A percentile compares a stretch with the other conserved stretches of the same genome.
Conservation (phyloP, 2,113 vertebrate genomes). For the Coryphaenoides rupestris region DNA sequence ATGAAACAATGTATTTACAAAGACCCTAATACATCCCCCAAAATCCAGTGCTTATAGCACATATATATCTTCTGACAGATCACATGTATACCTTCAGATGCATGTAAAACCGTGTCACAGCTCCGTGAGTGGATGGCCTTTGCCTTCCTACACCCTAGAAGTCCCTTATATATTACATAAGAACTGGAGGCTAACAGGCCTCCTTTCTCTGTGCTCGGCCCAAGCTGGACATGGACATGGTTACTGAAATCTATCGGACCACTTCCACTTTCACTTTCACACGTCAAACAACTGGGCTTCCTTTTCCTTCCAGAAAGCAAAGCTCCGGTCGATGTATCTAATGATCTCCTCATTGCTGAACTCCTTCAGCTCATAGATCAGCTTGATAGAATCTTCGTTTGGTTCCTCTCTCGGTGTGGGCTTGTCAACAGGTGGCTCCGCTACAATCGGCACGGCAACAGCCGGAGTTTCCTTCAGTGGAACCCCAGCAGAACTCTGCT, state of each 20-base stretch:
- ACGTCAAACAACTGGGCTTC: conserved; percentile 90
- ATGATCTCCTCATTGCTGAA: conserved; percentile 94
- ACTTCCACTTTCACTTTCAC: conserved; percentile 62
- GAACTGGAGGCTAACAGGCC: conserved; percentile 29
- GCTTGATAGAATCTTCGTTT: conserved; percentile 74
- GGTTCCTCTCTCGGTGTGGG: conserved; percentile 35
- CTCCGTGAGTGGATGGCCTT: conserved; percentile 29
- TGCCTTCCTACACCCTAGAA: conserved; percentile 27
- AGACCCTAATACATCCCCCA: not conserved
- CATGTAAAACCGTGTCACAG: not conserved
- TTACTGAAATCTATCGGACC: not conserved
- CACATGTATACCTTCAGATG: not conserved
- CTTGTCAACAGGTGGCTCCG: conserved; percentile 37
- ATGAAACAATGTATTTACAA: too few species aligned
- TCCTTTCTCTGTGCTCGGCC: conserved; percentile 14
- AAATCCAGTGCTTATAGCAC: not conserved
- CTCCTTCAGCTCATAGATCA: conserved; percentile 86
- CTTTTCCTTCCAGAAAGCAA: conserved; percentile 98
- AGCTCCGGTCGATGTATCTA: conserved; percentile 92
- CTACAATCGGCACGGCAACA: conserved; percentile 27
- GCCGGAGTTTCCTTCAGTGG: conserved; percentile 29
- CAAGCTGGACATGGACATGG: conserved; percentile 14
- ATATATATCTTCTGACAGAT: not conserved
- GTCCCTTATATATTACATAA: conserved; percentile 38
- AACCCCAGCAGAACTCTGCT: conserved; percentile 14